Evolutionary conservation across 2,888 invertebrate species (phyloP).

Genomic region (Hydrotaea diabolus): DNA sequence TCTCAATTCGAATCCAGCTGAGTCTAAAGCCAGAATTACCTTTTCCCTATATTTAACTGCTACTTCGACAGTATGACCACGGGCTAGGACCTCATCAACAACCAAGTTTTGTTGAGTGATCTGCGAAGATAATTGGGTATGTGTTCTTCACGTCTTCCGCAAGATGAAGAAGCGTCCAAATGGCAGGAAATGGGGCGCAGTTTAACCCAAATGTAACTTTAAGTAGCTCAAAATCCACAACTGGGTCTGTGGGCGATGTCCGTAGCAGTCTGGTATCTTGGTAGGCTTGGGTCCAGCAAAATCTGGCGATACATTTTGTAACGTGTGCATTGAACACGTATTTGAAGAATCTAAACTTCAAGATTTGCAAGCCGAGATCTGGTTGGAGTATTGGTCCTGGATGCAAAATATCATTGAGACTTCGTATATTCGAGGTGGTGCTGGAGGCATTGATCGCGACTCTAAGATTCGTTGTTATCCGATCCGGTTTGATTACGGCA

Average conservation of each 20-base stretch:
- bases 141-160: neutral
- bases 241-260: neutral
- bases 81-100: slow-evolving; percentile 26
- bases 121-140: neutral
- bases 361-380: too few relatives aligned
- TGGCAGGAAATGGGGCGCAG: slow-evolving; percentile 1
- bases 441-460: too few relatives aligned
- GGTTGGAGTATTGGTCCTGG: too few relatives aligned
- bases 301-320: neutral
- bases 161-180: neutral
- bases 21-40: neutral
- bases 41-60: neutral
- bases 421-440: too few relatives aligned
- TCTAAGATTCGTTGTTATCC: too few relatives aligned
- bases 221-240: neutral
- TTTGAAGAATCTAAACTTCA: neutral
- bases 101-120: neutral
- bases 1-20: slow-evolving; percentile 28
- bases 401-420: too few relatives aligned
- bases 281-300: neutral
- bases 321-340: neutral
- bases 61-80: neutral
- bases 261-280: neutral
- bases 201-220: slow-evolving; percentile 13
- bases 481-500: too few relatives aligned